Evolutionary conservation across 2,888 invertebrate genomes (phyloP).

Genomic region (Limnephilus lunatus): DNA sequence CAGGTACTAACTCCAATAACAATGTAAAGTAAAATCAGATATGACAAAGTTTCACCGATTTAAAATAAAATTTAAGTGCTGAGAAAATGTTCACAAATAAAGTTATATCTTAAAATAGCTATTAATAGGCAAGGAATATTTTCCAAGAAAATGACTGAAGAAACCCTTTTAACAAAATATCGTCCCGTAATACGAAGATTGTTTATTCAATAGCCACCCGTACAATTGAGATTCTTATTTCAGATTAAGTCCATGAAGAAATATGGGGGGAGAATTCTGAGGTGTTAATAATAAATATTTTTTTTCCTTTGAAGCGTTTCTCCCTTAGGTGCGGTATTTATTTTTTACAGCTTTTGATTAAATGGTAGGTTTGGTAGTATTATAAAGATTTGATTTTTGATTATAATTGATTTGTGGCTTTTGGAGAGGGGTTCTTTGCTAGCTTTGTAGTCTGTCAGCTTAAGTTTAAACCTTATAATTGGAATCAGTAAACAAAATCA

Average conservation of each 20-base stretch:
- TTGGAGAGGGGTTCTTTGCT: neutral
- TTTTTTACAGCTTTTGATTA: neutral
- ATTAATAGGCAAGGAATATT: neutral
- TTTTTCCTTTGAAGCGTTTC: neutral
- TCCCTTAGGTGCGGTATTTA: neutral
- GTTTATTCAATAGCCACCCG: conserved; percentile 19
- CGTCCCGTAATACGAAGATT: conserved; percentile 3
- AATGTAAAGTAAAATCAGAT: neutral
- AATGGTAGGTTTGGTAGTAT: neutral
- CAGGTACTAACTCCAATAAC: no score
- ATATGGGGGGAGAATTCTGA: neutral
- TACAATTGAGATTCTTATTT: conserved; percentile 29
- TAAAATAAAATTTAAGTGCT: neutral
- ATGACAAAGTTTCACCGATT: neutral
- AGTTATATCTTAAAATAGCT: neutral
- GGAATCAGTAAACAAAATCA: neutral
- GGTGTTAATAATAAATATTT: neutral
- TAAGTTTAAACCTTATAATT: neutral
- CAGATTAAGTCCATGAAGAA: neutral
- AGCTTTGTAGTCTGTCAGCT: neutral
- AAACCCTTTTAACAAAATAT: neutral
- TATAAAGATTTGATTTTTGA: neutral
- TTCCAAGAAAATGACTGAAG: neutral
- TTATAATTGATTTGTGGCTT: neutral
- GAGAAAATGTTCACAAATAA: neutral